Percentiles rank a stretch among this genome's conserved stretches.
phyloP scores from a whole-genome alignment of 2,888 invertebrate genomes.

The Ectemnius lituratus region DNA sequence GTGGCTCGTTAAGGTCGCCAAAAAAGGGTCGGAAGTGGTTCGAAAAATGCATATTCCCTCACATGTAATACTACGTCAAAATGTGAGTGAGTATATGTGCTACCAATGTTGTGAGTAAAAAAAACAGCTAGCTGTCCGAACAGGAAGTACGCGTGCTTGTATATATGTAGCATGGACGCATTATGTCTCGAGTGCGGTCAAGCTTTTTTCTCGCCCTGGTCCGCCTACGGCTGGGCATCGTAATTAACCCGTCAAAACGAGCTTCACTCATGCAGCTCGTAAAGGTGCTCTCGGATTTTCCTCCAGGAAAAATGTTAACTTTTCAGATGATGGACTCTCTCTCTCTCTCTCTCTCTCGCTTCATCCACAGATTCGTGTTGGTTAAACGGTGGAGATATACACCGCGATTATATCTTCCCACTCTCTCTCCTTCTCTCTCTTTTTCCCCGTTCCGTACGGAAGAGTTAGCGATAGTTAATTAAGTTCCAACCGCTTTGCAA shows the following conservation, averaged over 20 bases:
- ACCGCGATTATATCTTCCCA: no score
- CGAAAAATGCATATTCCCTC: background rate
- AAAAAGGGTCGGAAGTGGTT: background rate
- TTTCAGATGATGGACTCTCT: no score
- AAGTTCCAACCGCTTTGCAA: no score
- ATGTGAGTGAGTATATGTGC: background rate
- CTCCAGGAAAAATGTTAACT: no score
- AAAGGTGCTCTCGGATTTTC: no score
- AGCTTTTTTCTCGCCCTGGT: constrained; percentile 24
- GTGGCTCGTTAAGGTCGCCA: background rate
- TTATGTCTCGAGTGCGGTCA: constrained; percentile 31
- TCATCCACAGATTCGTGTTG: no score
- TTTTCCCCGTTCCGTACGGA: background rate
- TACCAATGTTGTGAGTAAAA: constrained; percentile 13
- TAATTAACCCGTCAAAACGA: constrained; percentile 19
- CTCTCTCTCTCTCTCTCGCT: no score
- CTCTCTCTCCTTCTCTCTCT: no score
- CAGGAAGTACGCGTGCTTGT: background rate
- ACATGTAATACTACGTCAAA: background rate
- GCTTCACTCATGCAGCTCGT: no score
- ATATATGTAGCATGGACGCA: constrained; percentile 35
- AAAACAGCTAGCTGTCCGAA: constrained; percentile 3
- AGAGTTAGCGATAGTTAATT: background rate
- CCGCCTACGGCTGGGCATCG: constrained; percentile 14
- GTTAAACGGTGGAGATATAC: no score